Base-by-base conservation (phyloP, 1,140 invertebrate genomes). In the Parasteatoda tepidariorum region DNA sequence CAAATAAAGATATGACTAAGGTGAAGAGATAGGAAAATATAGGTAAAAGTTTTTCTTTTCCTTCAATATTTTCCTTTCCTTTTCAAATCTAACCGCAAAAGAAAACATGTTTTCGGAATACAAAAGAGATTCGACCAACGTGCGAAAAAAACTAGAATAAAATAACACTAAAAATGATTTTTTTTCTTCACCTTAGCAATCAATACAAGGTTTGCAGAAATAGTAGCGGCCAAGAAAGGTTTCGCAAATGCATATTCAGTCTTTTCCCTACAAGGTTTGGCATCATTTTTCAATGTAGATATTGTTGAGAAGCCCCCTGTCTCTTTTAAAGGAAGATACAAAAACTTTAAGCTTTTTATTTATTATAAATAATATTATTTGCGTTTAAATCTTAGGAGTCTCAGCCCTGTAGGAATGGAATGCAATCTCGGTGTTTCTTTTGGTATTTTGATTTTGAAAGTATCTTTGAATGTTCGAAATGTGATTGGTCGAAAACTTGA, bases 111-210 rank as follows among this genome's bases (percentile, higher is more conserved):
- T 75, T 61, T 18, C n/a, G 38, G 38, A 57, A 79, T 66, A 79
- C 59, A 79, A 79, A 79, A 48, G 66, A 68, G 22, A n/a, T 30
- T 31, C 11, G 75, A 22, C 75, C 75, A 78, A 67, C 48, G 62
- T 79, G 64, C 73, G n/a, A 68, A 79, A 79, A 71, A 79, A 79
- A 57, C 38, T 79, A 48, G 64, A 79, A 79, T 68, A 79, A 79
- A 68, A 79, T 79, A 34, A 41, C 73, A n/a, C n/a, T n/a, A 68
- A 67, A 79, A 79, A 79, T 59, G 54, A 34, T 31, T 24, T 68
- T 48, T 48, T 48, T 18, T 18, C 38, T 48, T 48, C 38, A 13
- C 38, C 18, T 48, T 48, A 48, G 38, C 38, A 18, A 48, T 48
- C 38, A 48, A 48, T 48, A 48, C n/a, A n/a, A n/a, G n/a, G n/a